These are phyloP conservation scores for Parthenolecanium corni DNA, from an alignment of 2,888 invertebrate species.

Conservation along the genomic window DNA sequence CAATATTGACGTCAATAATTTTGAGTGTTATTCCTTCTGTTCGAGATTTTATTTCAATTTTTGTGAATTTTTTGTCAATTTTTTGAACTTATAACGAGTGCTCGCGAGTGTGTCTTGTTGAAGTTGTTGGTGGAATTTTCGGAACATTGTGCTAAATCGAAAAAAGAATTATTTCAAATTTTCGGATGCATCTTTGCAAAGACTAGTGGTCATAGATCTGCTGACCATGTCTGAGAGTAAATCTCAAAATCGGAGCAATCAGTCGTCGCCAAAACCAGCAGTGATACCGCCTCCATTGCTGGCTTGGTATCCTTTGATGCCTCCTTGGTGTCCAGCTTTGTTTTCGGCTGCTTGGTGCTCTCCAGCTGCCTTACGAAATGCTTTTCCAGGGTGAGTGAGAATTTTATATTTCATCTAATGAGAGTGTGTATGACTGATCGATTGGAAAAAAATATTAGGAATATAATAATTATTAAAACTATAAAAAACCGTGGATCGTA, in stretches of 20 bases:
- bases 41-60: background rate
- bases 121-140: no score
- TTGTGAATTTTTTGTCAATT: background rate
- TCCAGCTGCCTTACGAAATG: slow-evolving; percentile 53
- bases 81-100: background rate
- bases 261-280: slow-evolving; percentile 22
- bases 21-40: background rate
- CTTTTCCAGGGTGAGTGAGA: slow-evolving; percentile 65
- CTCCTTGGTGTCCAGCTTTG: slow-evolving; percentile 63
- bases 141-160: no score
- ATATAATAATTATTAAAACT: no score
- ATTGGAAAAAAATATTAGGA: no score
- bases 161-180: no score
- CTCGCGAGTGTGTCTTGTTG: background rate
- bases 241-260: slow-evolving; percentile 3
- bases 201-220: no score
- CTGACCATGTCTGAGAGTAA: slow-evolving; percentile 16
- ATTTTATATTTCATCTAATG: background rate
- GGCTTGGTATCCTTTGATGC: slow-evolving; percentile 63
- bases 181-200: no score
- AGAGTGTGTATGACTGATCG: no score
- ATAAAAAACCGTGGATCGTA: no score
- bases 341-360: slow-evolving; percentile 45
- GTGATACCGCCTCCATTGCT: slow-evolving; percentile 48
- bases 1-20: background rate